These are phyloP conservation scores for Geotrypetes seraphini DNA, from an alignment of 2,797 vertebrate species.

Conservation along the genomic window DNA sequence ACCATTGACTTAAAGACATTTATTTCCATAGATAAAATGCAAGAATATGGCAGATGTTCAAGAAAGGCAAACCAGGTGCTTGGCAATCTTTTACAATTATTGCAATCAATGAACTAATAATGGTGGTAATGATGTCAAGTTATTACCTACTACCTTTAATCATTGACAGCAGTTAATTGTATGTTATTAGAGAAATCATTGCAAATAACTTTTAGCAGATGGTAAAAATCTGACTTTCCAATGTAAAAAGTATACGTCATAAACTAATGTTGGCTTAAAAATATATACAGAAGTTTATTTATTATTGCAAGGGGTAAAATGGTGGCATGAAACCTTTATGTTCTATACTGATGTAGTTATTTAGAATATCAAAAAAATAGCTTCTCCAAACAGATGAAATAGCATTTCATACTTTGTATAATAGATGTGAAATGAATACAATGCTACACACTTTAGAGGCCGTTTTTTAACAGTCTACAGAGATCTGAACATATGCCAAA, in stretches of 20 bases:
- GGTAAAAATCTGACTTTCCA: slow-evolving; percentile 54
- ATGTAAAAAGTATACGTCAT: slow-evolving; percentile 9
- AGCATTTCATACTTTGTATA: too few species aligned
- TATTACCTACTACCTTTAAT: slow-evolving; percentile 81
- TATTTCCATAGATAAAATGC: slow-evolving; percentile 47
- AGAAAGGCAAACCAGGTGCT: slow-evolving; percentile 73
- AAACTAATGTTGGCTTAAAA: neutral
- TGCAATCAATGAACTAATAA: slow-evolving; percentile 87
- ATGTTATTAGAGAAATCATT: slow-evolving; percentile 81
- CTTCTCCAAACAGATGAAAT: too few species aligned
- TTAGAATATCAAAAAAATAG: too few species aligned
- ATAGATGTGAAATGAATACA: too few species aligned
- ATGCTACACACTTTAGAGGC: too few species aligned
- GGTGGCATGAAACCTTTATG: too few species aligned
- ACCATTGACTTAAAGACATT: too few species aligned
- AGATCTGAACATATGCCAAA: too few species aligned
- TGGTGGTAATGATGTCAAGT: slow-evolving; percentile 70
- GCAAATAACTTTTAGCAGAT: slow-evolving; percentile 77
- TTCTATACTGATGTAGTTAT: too few species aligned
- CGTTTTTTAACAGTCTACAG: too few species aligned
- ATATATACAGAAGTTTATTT: too few species aligned
- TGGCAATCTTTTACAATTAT: slow-evolving; percentile 86
- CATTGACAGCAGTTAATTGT: slow-evolving; percentile 81
- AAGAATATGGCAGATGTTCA: slow-evolving; percentile 61
- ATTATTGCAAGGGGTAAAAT: too few species aligned